Conservation (phyloP, 2,113 vertebrate species). For the Eretmochelys imbricata region DNA sequence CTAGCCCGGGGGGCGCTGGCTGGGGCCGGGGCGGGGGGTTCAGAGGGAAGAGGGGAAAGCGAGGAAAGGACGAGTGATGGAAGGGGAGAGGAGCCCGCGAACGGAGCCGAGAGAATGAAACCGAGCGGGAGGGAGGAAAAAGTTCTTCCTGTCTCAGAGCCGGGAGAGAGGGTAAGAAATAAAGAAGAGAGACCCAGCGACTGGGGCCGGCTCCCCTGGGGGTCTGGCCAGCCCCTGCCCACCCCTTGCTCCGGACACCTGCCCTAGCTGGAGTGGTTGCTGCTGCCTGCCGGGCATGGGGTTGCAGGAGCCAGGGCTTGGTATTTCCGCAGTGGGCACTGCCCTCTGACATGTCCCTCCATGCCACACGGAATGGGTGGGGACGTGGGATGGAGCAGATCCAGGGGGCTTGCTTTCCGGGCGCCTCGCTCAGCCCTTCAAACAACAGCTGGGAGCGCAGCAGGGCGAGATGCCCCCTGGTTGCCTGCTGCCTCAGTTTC, state of each 20-base stretch:
- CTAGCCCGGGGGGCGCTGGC: constrained; percentile 47
- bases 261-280: too few relatives aligned
- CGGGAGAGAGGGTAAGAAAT: background rate
- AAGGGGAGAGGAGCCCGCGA: background rate
- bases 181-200: too few relatives aligned
- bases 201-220: too few relatives aligned
- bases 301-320: too few relatives aligned
- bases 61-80: background rate
- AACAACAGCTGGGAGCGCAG: too few relatives aligned
- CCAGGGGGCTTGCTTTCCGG: background rate
- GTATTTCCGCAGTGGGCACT: too few relatives aligned
- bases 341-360: background rate
- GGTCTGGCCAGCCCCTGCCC: too few relatives aligned
- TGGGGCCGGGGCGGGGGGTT: background rate
- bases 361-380: background rate
- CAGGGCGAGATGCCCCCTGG: too few relatives aligned
- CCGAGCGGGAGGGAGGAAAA: background rate
- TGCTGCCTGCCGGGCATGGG: background rate
- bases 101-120: background rate
- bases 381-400: too few relatives aligned
- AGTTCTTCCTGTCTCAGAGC: constrained; percentile 21
- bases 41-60: background rate
- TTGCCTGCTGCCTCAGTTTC: background rate
- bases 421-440: too few relatives aligned
- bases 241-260: background rate